Evolutionary conservation across 2,113 vertebrate genomes (phyloP).

Genomic region (Ptychochromis oligacanthus): DNA sequence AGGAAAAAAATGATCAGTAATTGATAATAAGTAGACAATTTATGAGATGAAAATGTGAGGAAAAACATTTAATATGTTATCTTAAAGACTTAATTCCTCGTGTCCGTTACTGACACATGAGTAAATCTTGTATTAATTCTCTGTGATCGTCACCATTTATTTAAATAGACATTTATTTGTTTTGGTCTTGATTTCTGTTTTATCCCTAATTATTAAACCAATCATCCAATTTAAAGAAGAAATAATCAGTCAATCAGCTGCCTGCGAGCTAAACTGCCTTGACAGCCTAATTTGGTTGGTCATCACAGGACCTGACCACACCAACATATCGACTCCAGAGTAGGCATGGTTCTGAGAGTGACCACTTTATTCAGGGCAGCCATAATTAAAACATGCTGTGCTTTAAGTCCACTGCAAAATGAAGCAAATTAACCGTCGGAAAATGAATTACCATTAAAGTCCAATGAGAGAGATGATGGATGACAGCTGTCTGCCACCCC

Average conservation of each 20-base stretch:
- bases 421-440: slow-evolving; percentile 63
- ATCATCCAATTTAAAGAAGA: slow-evolving; percentile 35
- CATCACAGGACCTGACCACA: slow-evolving; percentile 51
- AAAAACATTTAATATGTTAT: not conserved
- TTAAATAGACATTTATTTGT: slow-evolving; percentile 49
- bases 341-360: slow-evolving; percentile 15
- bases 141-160: slow-evolving; percentile 24
- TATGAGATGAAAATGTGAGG: not conserved
- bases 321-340: slow-evolving; percentile 18
- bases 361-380: slow-evolving; percentile 40
- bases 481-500: slow-evolving; percentile 70
- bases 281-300: slow-evolving; percentile 60
- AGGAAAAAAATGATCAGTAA: not conserved
- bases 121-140: slow-evolving; percentile 18
- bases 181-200: slow-evolving; percentile 35
- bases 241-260: slow-evolving; percentile 61
- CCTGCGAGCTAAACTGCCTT: slow-evolving; percentile 41
- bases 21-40: not conserved
- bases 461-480: slow-evolving; percentile 78
- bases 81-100: not conserved
- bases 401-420: slow-evolving; percentile 64
- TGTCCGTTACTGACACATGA: not conserved
- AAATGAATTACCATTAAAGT: slow-evolving; percentile 73
- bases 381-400: slow-evolving; percentile 60
- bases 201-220: slow-evolving; percentile 40